Percentiles rank a stretch among this genome's conserved stretches.
These are phyloP conservation scores for Nasonia giraulti DNA, from an alignment of 1,140 invertebrate species.

Conservation along the genomic window DNA sequence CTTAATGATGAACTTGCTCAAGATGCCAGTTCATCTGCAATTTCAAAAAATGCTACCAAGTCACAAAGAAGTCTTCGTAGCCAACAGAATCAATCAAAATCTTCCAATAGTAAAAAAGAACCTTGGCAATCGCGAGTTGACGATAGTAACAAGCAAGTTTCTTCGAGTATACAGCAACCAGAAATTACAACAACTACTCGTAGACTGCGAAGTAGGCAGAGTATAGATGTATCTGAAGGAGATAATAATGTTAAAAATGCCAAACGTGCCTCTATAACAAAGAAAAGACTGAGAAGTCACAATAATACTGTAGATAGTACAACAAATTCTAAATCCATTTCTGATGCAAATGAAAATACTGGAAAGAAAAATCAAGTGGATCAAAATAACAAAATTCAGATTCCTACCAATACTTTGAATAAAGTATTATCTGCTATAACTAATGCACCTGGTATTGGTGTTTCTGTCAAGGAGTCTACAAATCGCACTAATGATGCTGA, in stretches of 20 bases:
- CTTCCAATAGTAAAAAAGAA: slow-evolving; percentile 43
- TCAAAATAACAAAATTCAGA: slow-evolving; percentile 65
- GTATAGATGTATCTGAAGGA: slow-evolving; percentile 49
- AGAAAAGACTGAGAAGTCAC: slow-evolving; percentile 66
- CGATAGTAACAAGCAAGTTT: slow-evolving; percentile 51
- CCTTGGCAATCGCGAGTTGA: slow-evolving; percentile 22
- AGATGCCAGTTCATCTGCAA: slow-evolving; percentile 39
- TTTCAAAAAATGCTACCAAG: slow-evolving; percentile 52
- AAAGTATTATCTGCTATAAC: slow-evolving; percentile 69
- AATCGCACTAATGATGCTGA: slow-evolving; percentile 65
- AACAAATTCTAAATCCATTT: slow-evolving; percentile 38
- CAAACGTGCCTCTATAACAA: slow-evolving; percentile 59
- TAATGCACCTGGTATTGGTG: slow-evolving; percentile 66
- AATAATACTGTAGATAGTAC: slow-evolving; percentile 53
- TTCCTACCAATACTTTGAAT: slow-evolving; percentile 69
- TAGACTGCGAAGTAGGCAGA: slow-evolving; percentile 61
- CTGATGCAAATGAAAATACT: slow-evolving; percentile 29
- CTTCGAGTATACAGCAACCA: slow-evolving; percentile 43
- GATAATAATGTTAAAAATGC: slow-evolving; percentile 37
- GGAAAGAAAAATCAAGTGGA: slow-evolving; percentile 35
- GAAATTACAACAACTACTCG: slow-evolving; percentile 52
- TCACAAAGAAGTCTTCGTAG: slow-evolving; percentile 57
- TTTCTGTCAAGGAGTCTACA: slow-evolving; percentile 70
- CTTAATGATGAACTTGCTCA: slow-evolving; percentile 55
- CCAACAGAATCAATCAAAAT: slow-evolving; percentile 58